Evolutionary conservation across 2,113 vertebrate genomes (phyloP).

Genomic region (Misgurnus mizolepis): DNA sequence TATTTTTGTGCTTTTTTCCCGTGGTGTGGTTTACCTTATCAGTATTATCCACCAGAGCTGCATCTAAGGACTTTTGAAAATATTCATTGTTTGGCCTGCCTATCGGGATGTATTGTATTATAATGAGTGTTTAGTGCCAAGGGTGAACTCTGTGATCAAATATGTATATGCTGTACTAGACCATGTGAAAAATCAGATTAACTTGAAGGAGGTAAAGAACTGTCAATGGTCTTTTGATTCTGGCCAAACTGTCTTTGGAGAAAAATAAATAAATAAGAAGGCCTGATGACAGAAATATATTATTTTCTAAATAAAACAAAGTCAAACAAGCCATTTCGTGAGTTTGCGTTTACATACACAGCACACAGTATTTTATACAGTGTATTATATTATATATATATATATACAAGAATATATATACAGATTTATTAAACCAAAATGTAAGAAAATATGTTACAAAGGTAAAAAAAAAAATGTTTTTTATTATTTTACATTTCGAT

Average conservation of each 20-base stretch:
- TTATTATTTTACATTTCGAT: too few relatives aligned
- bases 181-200: constrained; percentile 27
- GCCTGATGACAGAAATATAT: constrained; percentile 38
- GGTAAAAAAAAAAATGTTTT: too few relatives aligned
- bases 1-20: constrained; percentile 23
- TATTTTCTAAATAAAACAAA: constrained; percentile 58
- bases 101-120: constrained; percentile 50
- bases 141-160: constrained; percentile 54
- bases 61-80: constrained; percentile 17
- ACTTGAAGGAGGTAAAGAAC: constrained; percentile 28
- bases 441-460: too few relatives aligned
- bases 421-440: too few relatives aligned
- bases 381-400: too few relatives aligned
- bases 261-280: constrained; percentile 26
- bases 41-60: constrained; percentile 23
- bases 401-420: too few relatives aligned
- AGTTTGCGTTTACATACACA: background rate
- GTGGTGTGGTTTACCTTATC: constrained; percentile 21
- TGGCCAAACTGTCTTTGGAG: constrained; percentile 14
- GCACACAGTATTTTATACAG: too few relatives aligned
- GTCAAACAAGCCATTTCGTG: background rate
- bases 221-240: constrained; percentile 28
- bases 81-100: background rate
- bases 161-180: constrained; percentile 55
- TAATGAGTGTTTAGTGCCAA: constrained; percentile 59